phyloP scores from a whole-genome alignment of 2,888 invertebrate species.

The Drosophila falleni region DNA sequence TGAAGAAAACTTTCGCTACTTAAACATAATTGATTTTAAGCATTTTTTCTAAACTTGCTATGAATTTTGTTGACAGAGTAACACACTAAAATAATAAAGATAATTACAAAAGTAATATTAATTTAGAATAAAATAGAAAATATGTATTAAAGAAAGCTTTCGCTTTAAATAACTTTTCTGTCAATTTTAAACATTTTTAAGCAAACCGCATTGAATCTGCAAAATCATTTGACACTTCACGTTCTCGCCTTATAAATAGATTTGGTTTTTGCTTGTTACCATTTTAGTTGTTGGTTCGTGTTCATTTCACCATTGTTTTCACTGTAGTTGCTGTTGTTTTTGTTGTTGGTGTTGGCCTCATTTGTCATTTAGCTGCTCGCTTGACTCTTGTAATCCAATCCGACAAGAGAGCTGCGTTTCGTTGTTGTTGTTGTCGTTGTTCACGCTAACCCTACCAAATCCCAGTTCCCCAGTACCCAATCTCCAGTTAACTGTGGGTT shows the following conservation, averaged over 20 bases:
- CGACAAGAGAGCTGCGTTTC: conserved; percentile 40
- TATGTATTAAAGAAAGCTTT: too few species aligned
- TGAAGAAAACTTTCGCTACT: conserved; percentile 1
- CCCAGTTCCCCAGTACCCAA: conserved; percentile 4
- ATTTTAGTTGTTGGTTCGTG: conserved; percentile 44
- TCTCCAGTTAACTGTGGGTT: conserved; percentile 7
- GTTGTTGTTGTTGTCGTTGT: conserved; percentile 2
- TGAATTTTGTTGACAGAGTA: not conserved
- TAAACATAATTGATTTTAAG: not conserved
- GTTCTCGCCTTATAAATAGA: conserved; percentile 47
- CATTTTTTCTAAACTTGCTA: not conserved
- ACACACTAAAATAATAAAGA: not conserved
- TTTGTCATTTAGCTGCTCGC: conserved; percentile 67
- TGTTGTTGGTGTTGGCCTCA: conserved; percentile 57
- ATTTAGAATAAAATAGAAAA: not conserved
- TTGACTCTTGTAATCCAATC: conserved; percentile 67
- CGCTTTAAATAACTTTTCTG: not conserved
- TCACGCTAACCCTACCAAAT: conserved; percentile 36
- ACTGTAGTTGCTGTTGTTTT: conserved; percentile 27
- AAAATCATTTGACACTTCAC: conserved; percentile 43
- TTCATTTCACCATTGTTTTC: conserved; percentile 46
- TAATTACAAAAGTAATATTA: not conserved
- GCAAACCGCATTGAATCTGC: conserved; percentile 10
- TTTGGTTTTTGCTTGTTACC: conserved; percentile 30
- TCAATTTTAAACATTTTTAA: conserved; percentile 2